Evolutionary conservation across 2,113 vertebrate genomes (phyloP).

Genomic region (Microcebus jonahi): DNA sequence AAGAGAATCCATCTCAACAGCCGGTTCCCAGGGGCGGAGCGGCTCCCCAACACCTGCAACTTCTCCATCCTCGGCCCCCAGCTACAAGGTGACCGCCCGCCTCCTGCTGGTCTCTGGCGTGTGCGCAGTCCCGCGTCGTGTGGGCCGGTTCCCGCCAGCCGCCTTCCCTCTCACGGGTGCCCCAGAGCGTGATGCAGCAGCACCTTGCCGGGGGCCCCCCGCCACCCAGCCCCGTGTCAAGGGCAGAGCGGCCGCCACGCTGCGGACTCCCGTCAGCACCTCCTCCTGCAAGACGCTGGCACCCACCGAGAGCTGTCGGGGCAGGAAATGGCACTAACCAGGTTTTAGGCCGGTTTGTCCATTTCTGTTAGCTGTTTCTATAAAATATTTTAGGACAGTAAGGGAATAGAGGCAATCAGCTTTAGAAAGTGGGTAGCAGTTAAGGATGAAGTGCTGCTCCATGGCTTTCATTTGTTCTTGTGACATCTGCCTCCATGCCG

Average conservation of each 20-base stretch:
- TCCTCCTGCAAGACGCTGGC: neutral
- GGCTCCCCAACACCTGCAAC: constrained; percentile 96
- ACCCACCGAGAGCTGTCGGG: neutral
- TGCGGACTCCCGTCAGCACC: neutral
- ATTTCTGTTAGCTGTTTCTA: fast-evolving
- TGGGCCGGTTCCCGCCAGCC: fast-evolving
- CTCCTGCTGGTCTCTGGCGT: fast-evolving
- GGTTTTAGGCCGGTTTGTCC: neutral
- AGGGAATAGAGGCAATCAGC: fast-evolving
- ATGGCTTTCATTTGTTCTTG: fast-evolving
- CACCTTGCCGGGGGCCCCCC: fast-evolving
- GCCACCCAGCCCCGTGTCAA: neutral
- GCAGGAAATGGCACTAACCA: neutral
- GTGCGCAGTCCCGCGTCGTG: fast-evolving
- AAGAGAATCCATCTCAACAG: constrained; percentile 91
- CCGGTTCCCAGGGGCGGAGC: constrained; percentile 86
- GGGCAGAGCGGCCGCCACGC: neutral
- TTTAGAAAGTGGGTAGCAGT: no score
- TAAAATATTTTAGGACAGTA: neutral
- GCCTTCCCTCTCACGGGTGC: fast-evolving
- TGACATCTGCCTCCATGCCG: fast-evolving
- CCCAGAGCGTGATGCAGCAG: no score
- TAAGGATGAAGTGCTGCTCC: fast-evolving
- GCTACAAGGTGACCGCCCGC: constrained; percentile 88
- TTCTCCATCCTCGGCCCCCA: constrained; percentile 92